Evolutionary conservation across 2,888 invertebrate species (phyloP).

Genomic region (Epinotia bilunana): DNA sequence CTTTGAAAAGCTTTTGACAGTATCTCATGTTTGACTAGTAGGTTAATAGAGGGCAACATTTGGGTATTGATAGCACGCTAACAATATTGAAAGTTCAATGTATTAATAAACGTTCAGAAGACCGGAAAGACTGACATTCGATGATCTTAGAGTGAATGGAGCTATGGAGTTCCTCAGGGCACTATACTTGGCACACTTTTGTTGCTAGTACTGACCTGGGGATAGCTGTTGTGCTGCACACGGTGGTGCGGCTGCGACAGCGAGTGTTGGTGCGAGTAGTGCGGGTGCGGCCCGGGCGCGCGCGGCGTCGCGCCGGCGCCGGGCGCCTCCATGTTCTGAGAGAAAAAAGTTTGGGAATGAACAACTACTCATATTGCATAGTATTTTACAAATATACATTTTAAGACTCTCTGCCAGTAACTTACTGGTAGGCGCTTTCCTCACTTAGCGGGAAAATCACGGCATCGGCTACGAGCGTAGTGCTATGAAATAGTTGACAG

Average conservation of each 20-base stretch:
- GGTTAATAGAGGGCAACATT: not conserved
- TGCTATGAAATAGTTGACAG: too few relatives aligned
- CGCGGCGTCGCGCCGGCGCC: constrained; percentile 24
- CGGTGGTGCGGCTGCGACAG: constrained; percentile 72
- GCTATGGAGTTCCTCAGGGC: constrained; percentile 16
- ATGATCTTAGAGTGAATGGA: not conserved
- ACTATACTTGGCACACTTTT: not conserved
- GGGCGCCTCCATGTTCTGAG: constrained; percentile 46
- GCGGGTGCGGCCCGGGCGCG: constrained; percentile 52
- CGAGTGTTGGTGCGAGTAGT: constrained; percentile 78
- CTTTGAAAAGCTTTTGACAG: constrained; percentile 4
- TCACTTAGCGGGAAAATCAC: too few relatives aligned
- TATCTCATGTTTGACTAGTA: not conserved
- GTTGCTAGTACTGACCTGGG: constrained; percentile 52
- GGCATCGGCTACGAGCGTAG: too few relatives aligned
- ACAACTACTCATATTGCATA: too few relatives aligned
- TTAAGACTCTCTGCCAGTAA: too few relatives aligned
- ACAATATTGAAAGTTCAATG: not conserved
- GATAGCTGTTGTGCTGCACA: constrained; percentile 53
- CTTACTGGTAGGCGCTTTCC: too few relatives aligned
- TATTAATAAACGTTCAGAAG: not conserved
- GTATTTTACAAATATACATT: too few relatives aligned
- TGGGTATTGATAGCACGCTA: not conserved
- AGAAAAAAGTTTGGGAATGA: too few relatives aligned
- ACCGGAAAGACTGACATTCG: not conserved